phyloP scores from a whole-genome alignment of 2,113 vertebrate species.

The Saguinus midas region DNA sequence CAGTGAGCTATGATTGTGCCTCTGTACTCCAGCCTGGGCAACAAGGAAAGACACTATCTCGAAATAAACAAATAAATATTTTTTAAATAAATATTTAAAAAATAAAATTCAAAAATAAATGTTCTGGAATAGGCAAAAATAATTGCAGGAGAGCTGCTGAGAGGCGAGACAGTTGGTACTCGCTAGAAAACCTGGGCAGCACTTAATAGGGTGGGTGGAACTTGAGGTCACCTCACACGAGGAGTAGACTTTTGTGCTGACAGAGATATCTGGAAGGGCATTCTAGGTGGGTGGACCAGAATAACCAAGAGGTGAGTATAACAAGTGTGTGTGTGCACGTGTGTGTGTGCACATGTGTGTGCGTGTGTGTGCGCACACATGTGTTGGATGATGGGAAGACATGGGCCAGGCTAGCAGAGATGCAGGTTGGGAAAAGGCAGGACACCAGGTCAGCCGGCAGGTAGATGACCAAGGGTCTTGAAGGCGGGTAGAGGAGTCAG shows the following conservation, averaged over 20 bases:
- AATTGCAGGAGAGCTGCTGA: background rate
- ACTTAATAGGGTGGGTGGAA: background rate
- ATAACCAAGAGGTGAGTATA: background rate
- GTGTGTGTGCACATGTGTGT: background rate
- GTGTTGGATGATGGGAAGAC: background rate
- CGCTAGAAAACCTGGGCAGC: accelerated
- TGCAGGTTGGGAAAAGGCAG: background rate
- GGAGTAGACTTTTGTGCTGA: background rate
- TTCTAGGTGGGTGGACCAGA: background rate
- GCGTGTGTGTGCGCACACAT: no score
- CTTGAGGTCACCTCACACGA: background rate
- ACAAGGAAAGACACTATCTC: no score
- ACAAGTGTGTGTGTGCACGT: background rate
- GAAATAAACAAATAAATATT: no score
- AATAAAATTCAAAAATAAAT: no score
- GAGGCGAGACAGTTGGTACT: background rate
- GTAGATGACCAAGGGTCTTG: background rate
- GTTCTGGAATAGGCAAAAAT: background rate
- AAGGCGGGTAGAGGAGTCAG: accelerated
- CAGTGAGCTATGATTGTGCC: no score
- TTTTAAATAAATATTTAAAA: no score
- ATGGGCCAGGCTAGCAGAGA: background rate
- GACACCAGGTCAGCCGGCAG: background rate
- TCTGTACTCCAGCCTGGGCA: no score
- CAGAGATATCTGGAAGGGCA: background rate